Evolutionary conservation across 2,888 invertebrate genomes (phyloP), one percentile per base, ranked within the genome.

Genomic region (Yponomeuta sedellus): DNA sequence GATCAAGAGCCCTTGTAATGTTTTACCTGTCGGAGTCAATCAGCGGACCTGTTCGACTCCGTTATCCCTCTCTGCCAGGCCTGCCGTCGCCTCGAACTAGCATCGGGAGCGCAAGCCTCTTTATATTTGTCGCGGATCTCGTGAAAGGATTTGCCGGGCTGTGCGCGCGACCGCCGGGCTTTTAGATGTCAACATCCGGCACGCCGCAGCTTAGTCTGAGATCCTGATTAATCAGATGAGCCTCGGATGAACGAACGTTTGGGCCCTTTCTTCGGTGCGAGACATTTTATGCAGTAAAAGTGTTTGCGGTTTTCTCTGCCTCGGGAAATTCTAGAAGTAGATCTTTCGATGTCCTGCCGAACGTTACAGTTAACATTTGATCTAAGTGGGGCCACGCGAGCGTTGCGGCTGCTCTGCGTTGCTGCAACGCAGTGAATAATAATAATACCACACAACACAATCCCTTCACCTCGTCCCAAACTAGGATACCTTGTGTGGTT

Each of bases 201-300:
- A 80, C 83, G 25, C 82, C 83, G 82, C 79, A 79, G 89, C 87
- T 91, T 91, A 87, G 79, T 77, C 34, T 12, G 80, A 84, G 81
- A 80, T 89, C 85, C 85, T 83, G 89, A 90, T 91, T 90, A 89
- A 88, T 85, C 83, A 80, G 83, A 82, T 82, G 83, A 80, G 80
- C 78, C 78, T 62, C 44, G 44, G 44, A 52, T 16, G 16, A 52
- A 52, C 44, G 12, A 16, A 16, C 44, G 16, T 4, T n/a, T 52
- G 12, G 1, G 16, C 16, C 12, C 16, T 16, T 16, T 16, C 2
- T 16, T 16, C 59, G 34, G 34, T 34, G 34, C 34, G 34, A 34
- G 34, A 34, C 10, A 34, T 34, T 34, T 34, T 34, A 34, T 34
- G 34, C 8, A 34, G 10, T 8, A 5, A 0, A 34, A 34, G 34